Base-by-base conservation (phyloP, 2,888 invertebrate species). In the Neoascia interrupta region DNA sequence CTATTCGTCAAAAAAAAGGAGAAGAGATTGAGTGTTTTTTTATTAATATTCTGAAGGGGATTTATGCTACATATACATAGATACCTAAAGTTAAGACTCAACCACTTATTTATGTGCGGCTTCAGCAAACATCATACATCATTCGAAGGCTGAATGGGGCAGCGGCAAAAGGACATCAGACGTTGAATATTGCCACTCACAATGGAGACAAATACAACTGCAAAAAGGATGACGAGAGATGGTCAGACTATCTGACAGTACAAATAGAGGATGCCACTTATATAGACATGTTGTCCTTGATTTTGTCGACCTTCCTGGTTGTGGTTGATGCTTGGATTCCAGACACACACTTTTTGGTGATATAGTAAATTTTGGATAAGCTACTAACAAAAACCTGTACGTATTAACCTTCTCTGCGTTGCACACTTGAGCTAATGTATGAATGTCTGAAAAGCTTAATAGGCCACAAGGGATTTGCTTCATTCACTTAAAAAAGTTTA, bases 21-120 rank as follows among this genome's bases (percentile, higher is more conserved):
- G n/a, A 15, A 69, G 68, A 79, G 73, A 73, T 79, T 73, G 73
- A 79, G 73, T 72, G 73, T 56, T 54, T 79, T 79, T 79, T 79
- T 79, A 73, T 73, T 79, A 79, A 73, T 79, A 68, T 73, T 56
- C 31, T 54, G 45, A 3, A 2, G 10, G 43, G 58, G 53, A 60
- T 47, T 64, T 72, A 41, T 28, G 36, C 34, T 16, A 31, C 34
- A 53, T 5, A 39, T 23, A 45, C 15, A 41, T 49, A 34, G 2
- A 41, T 37, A 49, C 8, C 43, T 18, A 53, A 70, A 70, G 63
- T 43, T 51, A 51, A 75, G 56, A 69, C 11, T 54, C 47, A 15
- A 51, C 31, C 51, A 58, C 28, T 56, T 63, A 68, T 74, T 61
- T 69, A 70, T 63, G 56, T 63, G 70, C 5, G 63, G 34, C 43